These are phyloP conservation scores for Acutogordius australiensis DNA, from an alignment of 2,888 invertebrate genomes.

Conservation along the genomic window DNA sequence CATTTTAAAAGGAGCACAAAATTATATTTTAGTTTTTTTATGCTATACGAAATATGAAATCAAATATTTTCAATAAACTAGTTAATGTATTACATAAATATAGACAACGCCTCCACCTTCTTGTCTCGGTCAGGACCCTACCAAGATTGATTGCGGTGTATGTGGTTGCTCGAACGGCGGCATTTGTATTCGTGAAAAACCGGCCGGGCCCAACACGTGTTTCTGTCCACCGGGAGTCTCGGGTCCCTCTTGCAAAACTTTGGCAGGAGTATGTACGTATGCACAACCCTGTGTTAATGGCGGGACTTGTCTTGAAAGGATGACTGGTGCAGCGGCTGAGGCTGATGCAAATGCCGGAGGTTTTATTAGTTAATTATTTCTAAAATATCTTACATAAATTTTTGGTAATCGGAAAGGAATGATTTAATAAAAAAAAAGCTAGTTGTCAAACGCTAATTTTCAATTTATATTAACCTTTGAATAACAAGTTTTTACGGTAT, in stretches of 20 bases:
- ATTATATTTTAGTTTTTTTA: no score
- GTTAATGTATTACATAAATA: background rate
- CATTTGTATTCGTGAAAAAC: background rate
- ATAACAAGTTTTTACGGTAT: no score
- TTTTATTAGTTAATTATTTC: no score
- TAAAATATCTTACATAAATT: no score
- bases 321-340: background rate
- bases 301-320: background rate
- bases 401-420: no score
- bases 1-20: no score
- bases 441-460: no score
- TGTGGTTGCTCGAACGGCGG: background rate
- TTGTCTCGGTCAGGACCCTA: background rate
- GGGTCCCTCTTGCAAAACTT: background rate
- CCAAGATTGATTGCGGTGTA: background rate
- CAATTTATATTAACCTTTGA: no score
- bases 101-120: background rate
- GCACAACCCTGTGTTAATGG: conserved; percentile 1
- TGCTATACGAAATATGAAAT: no score
- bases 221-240: conserved; percentile 4
- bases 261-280: background rate
- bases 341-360: no score
- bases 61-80: no score
- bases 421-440: no score
- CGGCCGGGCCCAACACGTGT: background rate